Base-by-base conservation (phyloP, 1,140 invertebrate species). In the Colletes gigas region DNA sequence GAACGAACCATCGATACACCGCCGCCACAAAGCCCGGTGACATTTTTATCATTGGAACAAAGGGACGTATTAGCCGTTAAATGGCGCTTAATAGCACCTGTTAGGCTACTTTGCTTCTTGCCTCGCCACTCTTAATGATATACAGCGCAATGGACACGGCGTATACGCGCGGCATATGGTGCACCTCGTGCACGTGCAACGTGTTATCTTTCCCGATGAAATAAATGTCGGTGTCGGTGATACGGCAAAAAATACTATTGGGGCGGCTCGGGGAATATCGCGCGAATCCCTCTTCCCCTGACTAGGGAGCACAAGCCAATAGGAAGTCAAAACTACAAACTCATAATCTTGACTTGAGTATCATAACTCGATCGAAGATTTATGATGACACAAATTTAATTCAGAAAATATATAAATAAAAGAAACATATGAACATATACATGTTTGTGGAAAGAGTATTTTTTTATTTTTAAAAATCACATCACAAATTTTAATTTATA, bases 51-150 rank as follows among this genome's bases (percentile, higher is more conserved):
- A 21, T 76, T 54, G 63, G 9, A 15, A 68, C 74, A 68, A 68
- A 68, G 63, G 66, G 63, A 68, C 39, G 63, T 68, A 57, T 68
- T n/a, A 47, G 63, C 66, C 74, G 74, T 76, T 76, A 68, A 76
- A 66, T 47, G 68, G 52, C 47, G 15, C 41, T 76, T 76, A 55
- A 67, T 68, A 68, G 74, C 74, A 76, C 74, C 74, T 76, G 74
- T 67, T 68, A 63, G 52, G 52, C 55, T 76, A 47, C 63, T 41
- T 54, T 30, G 63, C 41, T 39, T 14, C 14, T 67, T 21, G 52
- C 41, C 52, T 47, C 47, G 41, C 41, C 41, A 17, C 44, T 55
- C 39, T 76, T 76, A 76, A 67, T 57, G 63, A 67, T 54, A 68
- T 68, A 76, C 74, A 59, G 41, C 52, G 9, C 14, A 15, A 19